phyloP scores from a whole-genome alignment of 2,113 vertebrate species.

The Petromus typicus region DNA sequence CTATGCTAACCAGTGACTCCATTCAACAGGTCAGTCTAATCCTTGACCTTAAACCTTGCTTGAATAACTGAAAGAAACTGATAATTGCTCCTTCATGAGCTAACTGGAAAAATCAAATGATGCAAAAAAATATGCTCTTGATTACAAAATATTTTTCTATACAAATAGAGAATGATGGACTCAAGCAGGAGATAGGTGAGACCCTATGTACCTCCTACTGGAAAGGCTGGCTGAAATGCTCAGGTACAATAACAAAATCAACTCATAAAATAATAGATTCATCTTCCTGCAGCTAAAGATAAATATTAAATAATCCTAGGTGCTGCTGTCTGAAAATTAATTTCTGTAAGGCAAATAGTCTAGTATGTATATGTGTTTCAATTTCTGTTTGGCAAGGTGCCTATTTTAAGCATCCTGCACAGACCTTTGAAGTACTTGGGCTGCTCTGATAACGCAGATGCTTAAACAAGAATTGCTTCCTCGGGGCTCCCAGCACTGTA shows the following conservation, averaged over 20 bases:
- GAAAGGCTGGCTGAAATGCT: conserved; percentile 71
- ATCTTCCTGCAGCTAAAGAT: conserved; percentile 89
- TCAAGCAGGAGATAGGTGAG: not conserved
- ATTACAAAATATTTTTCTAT: not conserved
- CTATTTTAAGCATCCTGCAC: conserved; percentile 84
- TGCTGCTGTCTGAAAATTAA: conserved; percentile 89
- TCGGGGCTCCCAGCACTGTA: conserved; percentile 71
- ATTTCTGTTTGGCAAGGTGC: conserved; percentile 89
- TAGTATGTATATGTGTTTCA: conserved; percentile 86
- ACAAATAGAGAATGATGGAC: not conserved
- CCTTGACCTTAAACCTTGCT: not conserved
- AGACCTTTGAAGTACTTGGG: conserved; percentile 84
- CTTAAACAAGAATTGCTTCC: conserved; percentile 85
- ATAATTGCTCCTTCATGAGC: conserved; percentile 2
- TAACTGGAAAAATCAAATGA: conserved; percentile 37
- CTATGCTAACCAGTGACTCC: not conserved
- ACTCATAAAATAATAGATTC: conserved; percentile 89
- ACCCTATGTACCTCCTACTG: conserved; percentile 80
- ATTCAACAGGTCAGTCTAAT: not conserved
- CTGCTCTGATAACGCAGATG: conserved; percentile 81
- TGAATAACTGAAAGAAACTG: not conserved
- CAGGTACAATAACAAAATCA: conserved; percentile 85
- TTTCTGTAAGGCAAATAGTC: conserved; percentile 91
- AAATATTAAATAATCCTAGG: conserved; percentile 92
- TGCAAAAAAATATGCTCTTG: not conserved